Percentiles rank a stretch among this genome's conserved stretches.
phyloP scores from a whole-genome alignment of 1,140 invertebrate species.

The Dendroctonus valens region DNA sequence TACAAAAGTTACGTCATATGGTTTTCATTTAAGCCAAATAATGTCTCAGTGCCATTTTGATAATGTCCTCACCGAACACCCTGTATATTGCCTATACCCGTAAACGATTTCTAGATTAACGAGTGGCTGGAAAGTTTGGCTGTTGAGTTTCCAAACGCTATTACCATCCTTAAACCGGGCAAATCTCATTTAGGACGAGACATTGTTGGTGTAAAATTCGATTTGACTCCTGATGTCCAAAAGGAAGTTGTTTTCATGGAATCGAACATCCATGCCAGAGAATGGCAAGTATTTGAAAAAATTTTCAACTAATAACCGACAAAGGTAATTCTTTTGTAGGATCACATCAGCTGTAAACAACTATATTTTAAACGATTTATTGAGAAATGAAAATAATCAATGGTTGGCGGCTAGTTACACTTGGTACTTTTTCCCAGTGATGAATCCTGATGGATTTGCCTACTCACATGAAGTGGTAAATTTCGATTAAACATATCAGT shows the following conservation, averaged over 20 bases:
- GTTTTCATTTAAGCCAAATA: too few relatives aligned
- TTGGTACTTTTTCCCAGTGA: conserved; percentile 69
- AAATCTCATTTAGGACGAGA: conserved; percentile 59
- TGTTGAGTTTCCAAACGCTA: conserved; percentile 50
- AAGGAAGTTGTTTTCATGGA: conserved; percentile 51
- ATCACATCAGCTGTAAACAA: conserved; percentile 68
- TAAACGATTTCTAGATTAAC: conserved; percentile 50
- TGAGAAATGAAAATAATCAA: conserved; percentile 53
- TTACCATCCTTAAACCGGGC: conserved; percentile 58
- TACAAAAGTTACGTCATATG: too few relatives aligned
- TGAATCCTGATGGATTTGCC: conserved; percentile 79
- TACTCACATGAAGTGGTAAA: conserved; percentile 64
- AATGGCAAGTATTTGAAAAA: conserved; percentile 54
- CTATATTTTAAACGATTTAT: conserved; percentile 64
- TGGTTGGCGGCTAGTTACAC: conserved; percentile 59
- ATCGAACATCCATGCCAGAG: conserved; percentile 53
- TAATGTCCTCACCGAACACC: too few relatives aligned
- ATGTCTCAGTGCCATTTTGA: too few relatives aligned
- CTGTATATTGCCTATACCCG: too few relatives aligned
- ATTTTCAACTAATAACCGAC: conserved; percentile 33
- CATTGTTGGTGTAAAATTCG: conserved; percentile 62
- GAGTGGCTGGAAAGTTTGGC: conserved; percentile 53
- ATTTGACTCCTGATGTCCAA: conserved; percentile 50
- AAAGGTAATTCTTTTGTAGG: conserved; percentile 50
- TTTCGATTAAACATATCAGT: neutral